Conservation (phyloP, 2,888 invertebrate species). For the Hirtodrosophila alboralis region DNA sequence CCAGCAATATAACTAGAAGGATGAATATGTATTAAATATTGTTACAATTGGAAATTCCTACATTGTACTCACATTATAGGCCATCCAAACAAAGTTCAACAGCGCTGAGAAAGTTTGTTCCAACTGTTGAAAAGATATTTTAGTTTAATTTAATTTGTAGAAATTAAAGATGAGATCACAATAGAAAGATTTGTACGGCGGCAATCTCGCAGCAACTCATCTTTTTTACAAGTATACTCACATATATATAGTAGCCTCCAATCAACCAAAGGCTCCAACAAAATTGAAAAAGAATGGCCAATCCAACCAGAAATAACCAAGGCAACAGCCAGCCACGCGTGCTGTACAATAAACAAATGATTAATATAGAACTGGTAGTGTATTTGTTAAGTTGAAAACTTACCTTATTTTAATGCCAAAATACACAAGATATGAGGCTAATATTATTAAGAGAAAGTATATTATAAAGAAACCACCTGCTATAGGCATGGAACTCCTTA, state of each 20-base stretch:
- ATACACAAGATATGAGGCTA: constrained; percentile 85
- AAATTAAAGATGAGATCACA: background rate
- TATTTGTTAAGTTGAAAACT: background rate
- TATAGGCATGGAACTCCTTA: constrained; percentile 88
- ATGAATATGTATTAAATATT: background rate
- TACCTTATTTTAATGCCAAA: constrained; percentile 82
- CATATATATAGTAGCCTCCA: constrained; percentile 95
- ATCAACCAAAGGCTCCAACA: constrained; percentile 93
- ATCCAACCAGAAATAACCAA: constrained; percentile 89
- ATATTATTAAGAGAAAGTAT: constrained; percentile 83
- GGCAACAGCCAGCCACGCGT: constrained; percentile 93
- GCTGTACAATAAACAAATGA: constrained; percentile 82
- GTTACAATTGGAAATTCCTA: background rate
- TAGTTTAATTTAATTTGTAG: background rate
- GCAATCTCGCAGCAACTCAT: no score
- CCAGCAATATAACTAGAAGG: constrained; percentile 92
- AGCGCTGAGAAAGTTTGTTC: constrained; percentile 91
- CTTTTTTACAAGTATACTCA: constrained; percentile 85
- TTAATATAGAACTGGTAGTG: background rate
- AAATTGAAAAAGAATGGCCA: constrained; percentile 90
- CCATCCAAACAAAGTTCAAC: constrained; percentile 92
- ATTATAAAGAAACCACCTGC: constrained; percentile 86
- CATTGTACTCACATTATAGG: constrained; percentile 89
- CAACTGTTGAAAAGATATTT: constrained; percentile 85
- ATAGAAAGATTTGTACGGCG: background rate